Conservation (phyloP, 1,140 invertebrate species). For the Coboldia fuscipes region DNA sequence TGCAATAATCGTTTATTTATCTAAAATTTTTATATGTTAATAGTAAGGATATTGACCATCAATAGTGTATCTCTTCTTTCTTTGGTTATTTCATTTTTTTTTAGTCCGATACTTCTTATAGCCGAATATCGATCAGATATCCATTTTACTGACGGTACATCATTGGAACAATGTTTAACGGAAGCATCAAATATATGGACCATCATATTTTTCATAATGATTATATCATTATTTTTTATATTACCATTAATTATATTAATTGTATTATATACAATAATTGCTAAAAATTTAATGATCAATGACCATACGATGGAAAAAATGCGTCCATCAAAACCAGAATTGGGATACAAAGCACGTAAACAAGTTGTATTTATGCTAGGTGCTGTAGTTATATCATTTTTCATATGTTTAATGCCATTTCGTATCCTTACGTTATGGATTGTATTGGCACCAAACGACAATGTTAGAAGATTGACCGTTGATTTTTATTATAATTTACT, state of each 20-base stretch:
- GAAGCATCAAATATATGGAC: slow-evolving; percentile 48
- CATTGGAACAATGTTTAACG: slow-evolving; percentile 48
- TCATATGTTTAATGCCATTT: slow-evolving; percentile 73
- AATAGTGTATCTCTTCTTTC: neutral
- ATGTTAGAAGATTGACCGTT: slow-evolving; percentile 38
- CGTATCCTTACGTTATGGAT: slow-evolving; percentile 68
- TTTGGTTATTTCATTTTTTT: slow-evolving; percentile 11
- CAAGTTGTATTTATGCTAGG: slow-evolving; percentile 76
- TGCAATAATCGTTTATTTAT: too few relatives aligned
- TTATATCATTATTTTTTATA: slow-evolving; percentile 63
- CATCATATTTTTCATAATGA: slow-evolving; percentile 53
- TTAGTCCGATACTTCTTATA: slow-evolving; percentile 58
- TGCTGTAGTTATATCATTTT: slow-evolving; percentile 77
- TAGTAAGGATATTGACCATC: too few relatives aligned
- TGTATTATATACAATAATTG: slow-evolving; percentile 62
- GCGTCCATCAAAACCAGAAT: slow-evolving; percentile 22
- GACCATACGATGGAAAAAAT: slow-evolving; percentile 40
- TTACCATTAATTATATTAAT: slow-evolving; percentile 59
- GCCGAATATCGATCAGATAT: slow-evolving; percentile 40
- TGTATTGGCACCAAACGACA: slow-evolving; percentile 43
- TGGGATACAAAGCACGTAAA: slow-evolving; percentile 36
- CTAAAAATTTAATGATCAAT: slow-evolving; percentile 58
- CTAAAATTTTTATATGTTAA: too few relatives aligned
- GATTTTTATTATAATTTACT: slow-evolving; percentile 67
- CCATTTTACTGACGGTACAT: slow-evolving; percentile 42